A percentile compares a stretch with the other conserved stretches of the same genome.
phyloP scores from a whole-genome alignment of 2,113 vertebrate genomes.

The Tachycineta bicolor region DNA sequence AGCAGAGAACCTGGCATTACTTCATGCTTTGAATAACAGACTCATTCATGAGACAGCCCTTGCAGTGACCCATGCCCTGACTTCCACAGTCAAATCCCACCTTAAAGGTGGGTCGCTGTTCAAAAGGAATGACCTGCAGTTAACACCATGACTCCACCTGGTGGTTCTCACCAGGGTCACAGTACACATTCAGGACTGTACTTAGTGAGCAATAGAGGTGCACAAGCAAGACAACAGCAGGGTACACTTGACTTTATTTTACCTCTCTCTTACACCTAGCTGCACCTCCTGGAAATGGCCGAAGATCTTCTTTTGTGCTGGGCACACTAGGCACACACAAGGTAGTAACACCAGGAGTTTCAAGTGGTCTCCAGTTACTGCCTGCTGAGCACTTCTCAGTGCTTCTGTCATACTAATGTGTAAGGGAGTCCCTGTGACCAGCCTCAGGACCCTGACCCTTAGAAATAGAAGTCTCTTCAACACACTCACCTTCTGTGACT shows the following conservation, averaged over 20 bases:
- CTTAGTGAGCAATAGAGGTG: background rate
- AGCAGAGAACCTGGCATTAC: background rate
- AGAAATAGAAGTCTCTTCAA: background rate
- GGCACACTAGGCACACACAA: background rate
- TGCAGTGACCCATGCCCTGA: background rate
- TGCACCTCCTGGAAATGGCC: background rate
- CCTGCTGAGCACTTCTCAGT: background rate
- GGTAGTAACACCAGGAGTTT: background rate
- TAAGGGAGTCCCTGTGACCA: background rate
- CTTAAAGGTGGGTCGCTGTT: background rate
- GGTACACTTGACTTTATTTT: background rate
- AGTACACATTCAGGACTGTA: background rate
- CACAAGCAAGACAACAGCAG: background rate
- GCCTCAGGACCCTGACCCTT: background rate
- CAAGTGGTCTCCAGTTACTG: background rate
- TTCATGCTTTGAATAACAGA: background rate
- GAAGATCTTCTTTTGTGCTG: background rate
- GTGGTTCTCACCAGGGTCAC: background rate
- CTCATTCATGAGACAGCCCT: background rate
- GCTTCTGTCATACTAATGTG: background rate
- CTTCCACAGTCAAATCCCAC: background rate
- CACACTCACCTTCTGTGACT: constrained; percentile 88
- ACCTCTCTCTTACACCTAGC: background rate
- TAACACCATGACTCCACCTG: background rate
- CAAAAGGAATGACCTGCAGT: background rate